Conservation (phyloP, 2,797 vertebrate genomes). For the Betta splendens region DNA sequence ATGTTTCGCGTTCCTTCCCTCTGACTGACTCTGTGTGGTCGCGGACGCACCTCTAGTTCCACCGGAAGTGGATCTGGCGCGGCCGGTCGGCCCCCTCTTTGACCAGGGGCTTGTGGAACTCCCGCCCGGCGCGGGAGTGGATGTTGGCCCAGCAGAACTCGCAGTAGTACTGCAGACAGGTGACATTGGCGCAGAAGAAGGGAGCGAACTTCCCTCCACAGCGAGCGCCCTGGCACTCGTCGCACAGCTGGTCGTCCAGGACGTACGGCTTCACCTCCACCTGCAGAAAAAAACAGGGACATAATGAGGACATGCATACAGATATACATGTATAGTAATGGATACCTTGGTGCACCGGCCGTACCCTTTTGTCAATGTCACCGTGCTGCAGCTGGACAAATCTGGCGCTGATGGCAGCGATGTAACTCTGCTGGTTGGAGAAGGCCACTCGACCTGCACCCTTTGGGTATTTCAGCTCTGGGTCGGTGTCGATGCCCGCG, state of each 20-base stretch:
- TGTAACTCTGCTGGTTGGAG: conserved; percentile 99
- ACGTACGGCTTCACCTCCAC: conserved; percentile 99
- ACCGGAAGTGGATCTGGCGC: conserved; percentile 98
- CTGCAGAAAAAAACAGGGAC: conserved; percentile 77
- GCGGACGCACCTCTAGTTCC: conserved; percentile 86
- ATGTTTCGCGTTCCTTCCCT: conserved; percentile 75
- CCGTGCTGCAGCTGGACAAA: conserved; percentile 99
- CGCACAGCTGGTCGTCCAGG: conserved; percentile 98
- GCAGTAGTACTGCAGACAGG: conserved; percentile 99
- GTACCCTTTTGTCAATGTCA: conserved; percentile 96
- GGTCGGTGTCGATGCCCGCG: conserved; percentile 96
- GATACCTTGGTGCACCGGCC: not conserved
- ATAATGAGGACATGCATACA: not conserved
- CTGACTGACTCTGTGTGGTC: conserved; percentile 71
- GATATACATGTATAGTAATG: not conserved
- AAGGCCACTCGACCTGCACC: conserved; percentile 97
- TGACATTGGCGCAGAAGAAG: conserved; percentile 99
- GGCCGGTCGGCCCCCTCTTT: conserved; percentile 98
- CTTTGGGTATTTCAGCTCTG: conserved; percentile 98
- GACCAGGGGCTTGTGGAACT: conserved; percentile 99
- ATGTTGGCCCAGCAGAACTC: conserved; percentile 99
- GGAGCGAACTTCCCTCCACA: conserved; percentile 97
- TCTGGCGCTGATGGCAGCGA: conserved; percentile 96
- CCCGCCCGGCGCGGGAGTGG: conserved; percentile 97
- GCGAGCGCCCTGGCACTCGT: conserved; percentile 97